These are phyloP conservation scores for Caenorhabditis latens DNA, from an alignment of 1,140 invertebrate genomes.

Conservation along the genomic window DNA sequence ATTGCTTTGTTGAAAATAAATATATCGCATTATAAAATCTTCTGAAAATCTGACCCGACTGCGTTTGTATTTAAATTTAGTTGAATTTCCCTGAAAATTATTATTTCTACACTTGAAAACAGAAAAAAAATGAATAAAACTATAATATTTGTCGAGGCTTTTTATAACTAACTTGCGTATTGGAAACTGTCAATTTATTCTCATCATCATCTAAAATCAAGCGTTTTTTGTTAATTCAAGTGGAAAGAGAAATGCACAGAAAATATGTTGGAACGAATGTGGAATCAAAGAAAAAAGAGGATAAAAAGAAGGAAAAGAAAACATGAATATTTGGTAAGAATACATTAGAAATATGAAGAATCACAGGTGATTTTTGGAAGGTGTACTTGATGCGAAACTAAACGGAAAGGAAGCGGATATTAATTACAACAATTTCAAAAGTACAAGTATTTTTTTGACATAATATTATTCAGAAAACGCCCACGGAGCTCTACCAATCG, in stretches of 20 bases:
- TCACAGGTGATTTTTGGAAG: conserved; percentile 30
- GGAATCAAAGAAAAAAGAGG: too few species aligned
- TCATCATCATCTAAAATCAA: conserved; percentile 4
- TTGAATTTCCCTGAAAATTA: too few species aligned
- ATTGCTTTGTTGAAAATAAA: too few species aligned
- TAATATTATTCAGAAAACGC: not conserved
- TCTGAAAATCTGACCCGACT: too few species aligned
- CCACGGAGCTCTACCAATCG: conserved; percentile 30
- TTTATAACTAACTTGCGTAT: not conserved
- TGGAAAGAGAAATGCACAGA: not conserved
- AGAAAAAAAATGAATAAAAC: too few species aligned
- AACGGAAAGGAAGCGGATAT: not conserved
- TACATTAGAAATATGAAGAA: not conserved
- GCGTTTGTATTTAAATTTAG: too few species aligned
- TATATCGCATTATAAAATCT: too few species aligned
- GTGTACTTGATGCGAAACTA: conserved; percentile 15
- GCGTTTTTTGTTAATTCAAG: not conserved
- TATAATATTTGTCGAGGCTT: too few species aligned
- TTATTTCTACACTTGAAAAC: too few species aligned
- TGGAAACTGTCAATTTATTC: conserved; percentile 1
- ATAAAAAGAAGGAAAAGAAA: not conserved
- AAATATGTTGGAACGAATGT: not conserved
- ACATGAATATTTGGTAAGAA: not conserved
- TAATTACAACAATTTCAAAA: not conserved
- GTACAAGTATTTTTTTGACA: conserved; percentile 6